Evolutionary conservation across 2,797 vertebrate species (phyloP), one percentile per base, ranked within the genome.

Genomic region (Enteromius trimaculatus): DNA sequence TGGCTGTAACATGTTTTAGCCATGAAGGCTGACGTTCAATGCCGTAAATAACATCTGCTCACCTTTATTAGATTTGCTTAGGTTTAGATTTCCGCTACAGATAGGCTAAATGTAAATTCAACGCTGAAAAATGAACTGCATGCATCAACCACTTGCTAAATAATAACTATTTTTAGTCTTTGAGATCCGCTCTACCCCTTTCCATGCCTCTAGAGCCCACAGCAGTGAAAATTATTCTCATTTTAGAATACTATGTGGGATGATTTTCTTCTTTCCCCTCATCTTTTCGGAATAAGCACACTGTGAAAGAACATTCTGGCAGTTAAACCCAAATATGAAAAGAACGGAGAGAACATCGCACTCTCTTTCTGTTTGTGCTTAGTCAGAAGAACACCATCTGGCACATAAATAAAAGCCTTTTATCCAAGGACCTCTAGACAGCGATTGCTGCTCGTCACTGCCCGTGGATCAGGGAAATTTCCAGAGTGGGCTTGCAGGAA

Each of bases 351-450:
- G 86, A 88, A 88, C 88, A 88, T 88, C 31, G n/a, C 86, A 55
- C 84, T 81, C 69, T 62, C 83, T 85, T 74, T 80, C 76, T 47
- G 49, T 66, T 69, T 85, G 75, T 86, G 85, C 77, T 80, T 84
- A 66, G 80, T 86, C 80, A 81, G 77, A 86, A 75, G 19, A 78
- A 70, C 83, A 77, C 86, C 88, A 88, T 88, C 88, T 88, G 86
- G 77, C 80, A 87, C 82, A 84, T 87, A 86, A 88, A 88, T 87
- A 81, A 77, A 82, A 74, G 64, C 37, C 68, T 86, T 88, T 87
- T 87, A 88, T 87, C 79, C 84, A 80, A 85, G 78, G 53, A 79
- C 80, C 66, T 47, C 26, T 58, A 84, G 86, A 87, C 84, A 83
- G 78, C 76, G 80, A 86, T 75, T 70, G 76, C 74, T 3, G 82